Base-by-base conservation (phyloP, 2,888 invertebrate genomes). In the Troglohyphantes excavatus region DNA sequence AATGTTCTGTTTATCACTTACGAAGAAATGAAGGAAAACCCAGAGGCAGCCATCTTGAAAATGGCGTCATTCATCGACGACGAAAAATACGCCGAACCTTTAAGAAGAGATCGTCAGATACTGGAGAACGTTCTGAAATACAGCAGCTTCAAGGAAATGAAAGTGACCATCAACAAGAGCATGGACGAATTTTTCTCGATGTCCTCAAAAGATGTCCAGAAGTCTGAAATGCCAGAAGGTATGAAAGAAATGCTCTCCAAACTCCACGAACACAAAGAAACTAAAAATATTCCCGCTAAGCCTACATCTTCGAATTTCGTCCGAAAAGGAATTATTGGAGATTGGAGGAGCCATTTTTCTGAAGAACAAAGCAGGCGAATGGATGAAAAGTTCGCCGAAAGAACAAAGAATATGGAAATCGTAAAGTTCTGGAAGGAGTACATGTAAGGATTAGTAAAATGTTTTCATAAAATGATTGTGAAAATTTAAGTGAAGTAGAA, bases 331-430 rank as follows among this genome's bases (percentile, higher is more conserved):
- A 91, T 91, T 21, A 93, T 94, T 2, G 94, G 94, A 5, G 94
- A 94, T 91, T 94, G 94, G 94, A 93, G 92, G 90, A 93, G 92
- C 59, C 92, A 93, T 85, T 94, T 94, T 92, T 93, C 93, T 2
- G 92, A 93, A 29, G 92, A 90, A 46, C 90, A 90, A 72, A 84
- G 68, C 5, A 26, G 43, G 19, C 61, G 87, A 19, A 17, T 90
- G 68, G 83, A 87, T 27, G 65, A 90, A 19, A 87, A 82, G 27
- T 79, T 84, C 21, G 61, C 21, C 1, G 83, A 90, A 29, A 78
- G 39, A 78, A 72, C 70, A 7, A 81, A 70, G 29, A 86, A 86
- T 2, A 90, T 81, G 2, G 86, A 87, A 21, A 68, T 90, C 19
- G 46, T 33, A 1, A 59, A 63, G 11, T 29, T 83, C 2, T 90